A percentile compares a stretch with the other conserved stretches of the same genome.
Evolutionary conservation across 1,140 invertebrate species (phyloP).

Genomic region (Drosophila bifasciata): DNA sequence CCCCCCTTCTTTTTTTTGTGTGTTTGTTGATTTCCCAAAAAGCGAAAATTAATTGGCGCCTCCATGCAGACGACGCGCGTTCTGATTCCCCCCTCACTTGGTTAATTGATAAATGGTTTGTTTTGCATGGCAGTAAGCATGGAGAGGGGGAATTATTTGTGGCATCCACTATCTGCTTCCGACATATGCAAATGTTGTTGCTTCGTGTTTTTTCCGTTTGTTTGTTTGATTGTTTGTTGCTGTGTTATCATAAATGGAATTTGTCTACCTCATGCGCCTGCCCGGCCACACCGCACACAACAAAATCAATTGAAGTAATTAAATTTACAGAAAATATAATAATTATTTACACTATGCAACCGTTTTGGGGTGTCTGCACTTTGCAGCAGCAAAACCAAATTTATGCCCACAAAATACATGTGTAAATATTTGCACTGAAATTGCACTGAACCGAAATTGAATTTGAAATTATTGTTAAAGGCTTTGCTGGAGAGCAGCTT

Average conservation of each 20-base stretch:
- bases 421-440: constrained; percentile 74
- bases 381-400: constrained; percentile 70
- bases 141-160: background rate
- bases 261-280: constrained; percentile 8
- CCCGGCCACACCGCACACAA: background rate
- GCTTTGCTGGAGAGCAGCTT: constrained; percentile 18
- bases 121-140: constrained; percentile 1
- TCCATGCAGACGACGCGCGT: constrained; percentile 34
- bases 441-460: constrained; percentile 64
- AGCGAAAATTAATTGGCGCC: constrained; percentile 77
- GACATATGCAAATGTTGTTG: constrained; percentile 52
- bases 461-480: constrained; percentile 63
- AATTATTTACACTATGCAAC: constrained; percentile 66
- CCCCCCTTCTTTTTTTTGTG: background rate
- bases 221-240: constrained; percentile 11
- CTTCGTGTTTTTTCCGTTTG: background rate
- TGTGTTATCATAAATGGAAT: constrained; percentile 26
- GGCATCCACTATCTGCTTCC: constrained; percentile 15
- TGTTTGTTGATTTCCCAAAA: constrained; percentile 52
- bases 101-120: constrained; percentile 73
- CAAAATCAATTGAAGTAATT: constrained; percentile 56
- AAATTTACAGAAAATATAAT: constrained; percentile 73
- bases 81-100: constrained; percentile 49
- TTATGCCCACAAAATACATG: constrained; percentile 55
- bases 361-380: constrained; percentile 33